Base-by-base conservation (phyloP, 2,113 vertebrate species). In the Labrus mixtus region DNA sequence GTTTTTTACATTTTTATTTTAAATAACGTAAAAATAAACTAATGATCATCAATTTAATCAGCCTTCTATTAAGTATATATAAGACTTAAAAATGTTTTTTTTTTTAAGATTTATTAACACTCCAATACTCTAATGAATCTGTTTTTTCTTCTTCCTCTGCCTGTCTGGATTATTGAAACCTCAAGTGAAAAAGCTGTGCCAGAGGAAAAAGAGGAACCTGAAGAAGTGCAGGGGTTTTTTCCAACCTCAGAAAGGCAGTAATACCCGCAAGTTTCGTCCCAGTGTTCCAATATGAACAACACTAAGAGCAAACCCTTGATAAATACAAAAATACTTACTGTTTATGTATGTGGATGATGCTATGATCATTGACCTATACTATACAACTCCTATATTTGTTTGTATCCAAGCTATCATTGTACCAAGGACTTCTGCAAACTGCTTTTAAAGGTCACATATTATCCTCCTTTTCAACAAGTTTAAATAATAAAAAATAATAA, bases 221-320 rank as follows among this genome's bases (percentile, higher is more conserved):
- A 75, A 15, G 57, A 78, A 8, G 22, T 90, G 80, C 76, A 46
- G 1, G 3, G 0, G 2, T 17, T 0, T 46, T 58, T 1, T 2
- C 66, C 68, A 51, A 60, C 5, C 0, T 1, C 51, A 23, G 23
- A 33, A 22, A 3, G 5, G 4, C 10, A 8, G 0, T 0, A 68
- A 50, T 9, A 9, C 1, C 12, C 22, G 4, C 58, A 76, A 23
- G 10, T n/a, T 25, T 2, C 10, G 1, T 17, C 67, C 43, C 17
- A 65, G 64, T 6, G 45, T 62, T 16, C 81, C 84, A 7, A 59
- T 89, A 33, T 91, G 67, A 90, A 54, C 20, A 72, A 54, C 23
- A 48, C 6, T 6, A 20, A 37, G 33, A 33, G 33, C 0, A 20
- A 12, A 45, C 11, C 39, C 4, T 37, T 16, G 17, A n/a, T 20